A percentile compares a stretch with the other conserved stretches of the same genome.
Conservation (phyloP, 2,888 invertebrate species). For the Alloscopus bannaensis region DNA sequence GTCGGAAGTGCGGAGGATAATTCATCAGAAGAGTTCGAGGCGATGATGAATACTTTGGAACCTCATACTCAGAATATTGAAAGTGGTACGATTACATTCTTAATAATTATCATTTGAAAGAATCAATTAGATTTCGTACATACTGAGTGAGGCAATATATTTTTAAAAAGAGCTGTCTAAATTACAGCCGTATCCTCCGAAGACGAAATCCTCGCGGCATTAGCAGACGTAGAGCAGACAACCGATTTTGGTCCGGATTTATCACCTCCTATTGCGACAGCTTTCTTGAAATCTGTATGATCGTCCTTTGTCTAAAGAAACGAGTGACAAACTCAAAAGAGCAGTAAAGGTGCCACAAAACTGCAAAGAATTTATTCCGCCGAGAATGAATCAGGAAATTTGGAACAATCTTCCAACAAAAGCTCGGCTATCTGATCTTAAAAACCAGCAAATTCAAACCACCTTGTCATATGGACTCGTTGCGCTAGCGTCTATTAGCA, state of each 20-base stretch:
- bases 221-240: not conserved
- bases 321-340: not conserved
- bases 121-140: not conserved
- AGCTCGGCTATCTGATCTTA: not conserved
- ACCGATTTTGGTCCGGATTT: not conserved
- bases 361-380: not conserved
- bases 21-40: too few species aligned
- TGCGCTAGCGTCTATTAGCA: not conserved
- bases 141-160: not conserved
- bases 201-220: not conserved
- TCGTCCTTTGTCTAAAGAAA: not conserved
- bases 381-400: not conserved
- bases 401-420: not conserved
- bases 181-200: not conserved
- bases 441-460: not conserved
- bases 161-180: not conserved
- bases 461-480: not conserved
- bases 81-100: not conserved
- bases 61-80: not conserved
- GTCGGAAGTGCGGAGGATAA: too few species aligned
- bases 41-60: not conserved
- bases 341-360: not conserved
- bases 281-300: not conserved
- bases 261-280: not conserved
- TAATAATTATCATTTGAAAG: not conserved